Conservation (phyloP, 2,113 vertebrate genomes). For the Phylloscopus whistleri region DNA sequence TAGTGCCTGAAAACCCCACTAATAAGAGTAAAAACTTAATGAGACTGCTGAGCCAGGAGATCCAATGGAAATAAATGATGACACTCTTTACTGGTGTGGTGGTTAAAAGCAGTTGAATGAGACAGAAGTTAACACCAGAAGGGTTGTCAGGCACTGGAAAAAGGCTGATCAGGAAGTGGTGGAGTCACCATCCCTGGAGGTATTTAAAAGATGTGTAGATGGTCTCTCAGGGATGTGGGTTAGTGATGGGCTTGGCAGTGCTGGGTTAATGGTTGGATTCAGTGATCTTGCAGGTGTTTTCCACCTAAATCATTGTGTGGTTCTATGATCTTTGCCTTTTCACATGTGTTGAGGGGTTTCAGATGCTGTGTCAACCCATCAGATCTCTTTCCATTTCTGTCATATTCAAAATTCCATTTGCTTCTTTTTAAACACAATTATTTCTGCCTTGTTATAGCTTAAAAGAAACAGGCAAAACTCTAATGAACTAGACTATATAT, state of each 20-base stretch:
- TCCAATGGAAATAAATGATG: not conserved
- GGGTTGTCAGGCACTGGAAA: not conserved
- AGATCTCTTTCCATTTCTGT: not conserved
- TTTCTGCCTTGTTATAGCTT: constrained; percentile 1
- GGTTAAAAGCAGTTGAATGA: not conserved
- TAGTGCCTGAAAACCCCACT: not conserved
- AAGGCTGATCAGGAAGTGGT: not conserved
- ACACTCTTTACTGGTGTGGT: not conserved
- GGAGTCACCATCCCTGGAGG: not conserved
- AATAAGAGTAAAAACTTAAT: not conserved
- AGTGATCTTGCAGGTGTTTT: not conserved
- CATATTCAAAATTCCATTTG: not conserved
- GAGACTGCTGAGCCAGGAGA: not conserved
- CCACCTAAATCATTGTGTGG: not conserved
- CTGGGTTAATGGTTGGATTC: not conserved
- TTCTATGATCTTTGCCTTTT: not conserved
- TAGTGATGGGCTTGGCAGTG: not conserved
- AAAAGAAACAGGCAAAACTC: not conserved
- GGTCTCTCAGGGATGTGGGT: not conserved
- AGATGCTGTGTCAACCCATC: not conserved
- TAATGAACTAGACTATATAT: not conserved
- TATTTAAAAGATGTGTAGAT: not conserved
- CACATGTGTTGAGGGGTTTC: not conserved
- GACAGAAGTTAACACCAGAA: not conserved
- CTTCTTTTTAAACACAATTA: not conserved